A percentile compares a stretch with the other conserved stretches of the same genome.
phyloP scores from a whole-genome alignment of 2,797 vertebrate species.

The Malurus leucopterus region DNA sequence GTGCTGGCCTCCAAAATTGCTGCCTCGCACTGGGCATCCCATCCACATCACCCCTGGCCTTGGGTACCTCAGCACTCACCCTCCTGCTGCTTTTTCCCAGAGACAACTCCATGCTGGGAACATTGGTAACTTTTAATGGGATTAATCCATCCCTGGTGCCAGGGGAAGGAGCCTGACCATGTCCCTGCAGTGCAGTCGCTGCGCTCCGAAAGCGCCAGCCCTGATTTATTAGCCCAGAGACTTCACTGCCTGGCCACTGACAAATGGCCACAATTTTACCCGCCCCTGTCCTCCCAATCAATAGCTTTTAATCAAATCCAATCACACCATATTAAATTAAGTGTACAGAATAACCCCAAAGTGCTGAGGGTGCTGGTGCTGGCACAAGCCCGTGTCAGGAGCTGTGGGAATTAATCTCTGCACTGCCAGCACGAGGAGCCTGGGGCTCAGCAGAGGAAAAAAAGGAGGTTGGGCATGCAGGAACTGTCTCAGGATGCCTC shows the following conservation, averaged over 20 bases:
- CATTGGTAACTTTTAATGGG: neutral
- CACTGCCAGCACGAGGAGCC: neutral
- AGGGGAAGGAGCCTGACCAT: neutral
- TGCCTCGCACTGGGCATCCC: rapidly evolving
- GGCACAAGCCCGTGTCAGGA: neutral
- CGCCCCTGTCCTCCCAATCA: constrained; percentile 33
- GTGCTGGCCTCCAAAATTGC: rapidly evolving
- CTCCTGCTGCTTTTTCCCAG: neutral
- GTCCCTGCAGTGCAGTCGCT: neutral
- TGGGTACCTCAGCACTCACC: neutral
- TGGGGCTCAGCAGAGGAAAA: neutral
- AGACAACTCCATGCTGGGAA: neutral
- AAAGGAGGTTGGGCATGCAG: too few relatives aligned
- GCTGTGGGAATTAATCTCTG: neutral
- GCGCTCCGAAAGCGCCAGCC: neutral
- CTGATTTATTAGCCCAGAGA: constrained; percentile 63
- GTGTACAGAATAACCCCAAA: constrained; percentile 24
- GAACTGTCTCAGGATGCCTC: neutral
- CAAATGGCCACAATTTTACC: constrained; percentile 64
- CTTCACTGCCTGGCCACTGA: constrained; percentile 56
- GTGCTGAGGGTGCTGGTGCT: neutral
- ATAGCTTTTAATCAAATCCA: constrained; percentile 71
- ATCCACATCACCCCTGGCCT: rapidly evolving
- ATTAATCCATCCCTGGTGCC: constrained; percentile 33
- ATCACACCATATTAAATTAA: constrained; percentile 67